Evolutionary conservation across 2,113 vertebrate species (phyloP), one percentile per base, ranked within the genome.

Genomic region (Hemicordylus capensis): DNA sequence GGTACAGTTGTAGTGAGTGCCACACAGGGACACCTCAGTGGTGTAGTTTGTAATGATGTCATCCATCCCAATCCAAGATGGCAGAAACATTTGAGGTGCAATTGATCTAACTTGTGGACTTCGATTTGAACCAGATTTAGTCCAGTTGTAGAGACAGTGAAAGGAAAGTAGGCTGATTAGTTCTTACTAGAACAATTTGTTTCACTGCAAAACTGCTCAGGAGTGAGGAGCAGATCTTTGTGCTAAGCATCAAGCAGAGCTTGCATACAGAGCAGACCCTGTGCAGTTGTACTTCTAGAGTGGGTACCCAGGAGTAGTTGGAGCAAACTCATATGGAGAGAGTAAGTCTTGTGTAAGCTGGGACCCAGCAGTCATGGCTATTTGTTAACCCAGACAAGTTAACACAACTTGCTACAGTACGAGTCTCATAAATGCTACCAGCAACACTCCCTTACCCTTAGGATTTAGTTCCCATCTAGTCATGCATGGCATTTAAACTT

Each of bases 401-500:
- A 37, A 76, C 78, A 46, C 42, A 89, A 67, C 51, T 22, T 83
- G 26, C 4, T 61, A 58, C 19, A 67, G 89, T 46, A 1, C 31
- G 12, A 56, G 28, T 39, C 26, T 78, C 28, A 0, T n/a, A 19
- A 42, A 1, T 34, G 34, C 46, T 17, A 3, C 12, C 64, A 58
- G 28, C 39, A 44, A 34, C 59, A 28, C 6, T 59, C 39, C 75
- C 39, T 79, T 67, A 31, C 19, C 81, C 37, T 2, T 22, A 11
- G 51, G 81, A 72, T 46, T 22, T 34, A 0, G 7, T 5, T n/a
- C 58, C 44, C 0, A 0, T 70, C 67, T 10, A 17, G 51, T 84
- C 58, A 4, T 51, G 39, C 80, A 48, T 92, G 88, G 80, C 69
- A 86, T 89, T 93, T 87, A 82, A 84, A 56, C 83, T 86, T 76